Conservation (phyloP, 2,888 invertebrate genomes). For the Limnephilus auricula region DNA sequence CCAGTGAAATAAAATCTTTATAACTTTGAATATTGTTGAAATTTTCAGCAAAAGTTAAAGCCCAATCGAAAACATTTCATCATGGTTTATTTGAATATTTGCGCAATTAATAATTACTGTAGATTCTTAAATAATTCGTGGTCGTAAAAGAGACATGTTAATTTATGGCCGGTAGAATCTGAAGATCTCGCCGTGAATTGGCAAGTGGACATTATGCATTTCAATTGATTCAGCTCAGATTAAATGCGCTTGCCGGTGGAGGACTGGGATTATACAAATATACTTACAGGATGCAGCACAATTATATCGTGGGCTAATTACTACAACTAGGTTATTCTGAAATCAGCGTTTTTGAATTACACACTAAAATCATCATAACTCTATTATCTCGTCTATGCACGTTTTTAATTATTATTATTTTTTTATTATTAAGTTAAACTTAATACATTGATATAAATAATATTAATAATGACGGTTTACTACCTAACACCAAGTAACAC, state of each 20-base stretch:
- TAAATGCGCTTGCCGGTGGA: neutral
- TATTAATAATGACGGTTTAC: too few species aligned
- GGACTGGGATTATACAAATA: neutral
- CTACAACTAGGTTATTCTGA: too few species aligned
- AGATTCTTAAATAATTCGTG: neutral
- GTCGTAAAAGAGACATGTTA: neutral
- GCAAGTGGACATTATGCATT: neutral
- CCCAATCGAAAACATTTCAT: neutral
- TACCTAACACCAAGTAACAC: too few species aligned
- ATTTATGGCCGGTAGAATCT: neutral
- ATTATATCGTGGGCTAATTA: too few species aligned
- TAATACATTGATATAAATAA: too few species aligned
- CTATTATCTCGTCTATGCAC: too few species aligned
- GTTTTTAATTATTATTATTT: too few species aligned
- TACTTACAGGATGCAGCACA: neutral
- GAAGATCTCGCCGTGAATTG: neutral
- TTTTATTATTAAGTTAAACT: too few species aligned
- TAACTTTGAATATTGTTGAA: neutral
- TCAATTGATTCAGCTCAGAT: neutral
- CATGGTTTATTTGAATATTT: neutral
- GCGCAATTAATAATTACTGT: neutral
- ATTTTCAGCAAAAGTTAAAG: neutral
- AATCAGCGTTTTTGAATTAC: too few species aligned
- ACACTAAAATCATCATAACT: too few species aligned
- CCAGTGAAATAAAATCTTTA: too few species aligned